phyloP scores from a whole-genome alignment of 2,888 invertebrate species.

The Noctua janthina region DNA sequence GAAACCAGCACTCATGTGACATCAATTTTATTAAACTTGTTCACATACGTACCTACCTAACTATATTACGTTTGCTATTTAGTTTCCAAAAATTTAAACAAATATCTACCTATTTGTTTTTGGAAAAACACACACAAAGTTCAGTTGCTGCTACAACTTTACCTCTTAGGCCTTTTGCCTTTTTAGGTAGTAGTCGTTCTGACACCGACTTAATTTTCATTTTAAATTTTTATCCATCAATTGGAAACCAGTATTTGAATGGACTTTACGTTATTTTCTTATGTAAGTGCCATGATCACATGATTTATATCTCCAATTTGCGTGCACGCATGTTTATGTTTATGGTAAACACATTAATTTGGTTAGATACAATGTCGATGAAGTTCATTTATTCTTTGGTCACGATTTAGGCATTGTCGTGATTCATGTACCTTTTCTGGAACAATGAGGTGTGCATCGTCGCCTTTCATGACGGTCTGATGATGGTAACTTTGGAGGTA shows the following conservation, averaged over 20 bases:
- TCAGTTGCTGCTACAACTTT: neutral
- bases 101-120: neutral
- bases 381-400: constrained; percentile 17
- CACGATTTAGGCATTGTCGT: constrained; percentile 29
- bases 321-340: neutral
- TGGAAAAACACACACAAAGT: neutral
- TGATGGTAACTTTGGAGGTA: neutral
- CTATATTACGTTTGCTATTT: neutral
- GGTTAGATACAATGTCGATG: constrained; percentile 24
- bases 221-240: neutral
- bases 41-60: neutral
- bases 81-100: neutral
- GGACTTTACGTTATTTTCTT: constrained; percentile 28
- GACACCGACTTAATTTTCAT: neutral
- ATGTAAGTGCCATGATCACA: constrained; percentile 39
- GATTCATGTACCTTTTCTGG: constrained; percentile 33
- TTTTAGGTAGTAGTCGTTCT: neutral
- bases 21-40: constrained; percentile 29
- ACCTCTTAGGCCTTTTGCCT: too few relatives aligned
- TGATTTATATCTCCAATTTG: constrained; percentile 45
- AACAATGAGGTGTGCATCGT: constrained; percentile 15
- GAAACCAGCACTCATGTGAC: constrained; percentile 36
- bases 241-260: neutral
- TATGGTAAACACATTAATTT: constrained; percentile 14
- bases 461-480: neutral